Evolutionary conservation across 2,888 invertebrate species (phyloP), one percentile per base, ranked within the genome.

Genomic region (Brachycybe producta): DNA sequence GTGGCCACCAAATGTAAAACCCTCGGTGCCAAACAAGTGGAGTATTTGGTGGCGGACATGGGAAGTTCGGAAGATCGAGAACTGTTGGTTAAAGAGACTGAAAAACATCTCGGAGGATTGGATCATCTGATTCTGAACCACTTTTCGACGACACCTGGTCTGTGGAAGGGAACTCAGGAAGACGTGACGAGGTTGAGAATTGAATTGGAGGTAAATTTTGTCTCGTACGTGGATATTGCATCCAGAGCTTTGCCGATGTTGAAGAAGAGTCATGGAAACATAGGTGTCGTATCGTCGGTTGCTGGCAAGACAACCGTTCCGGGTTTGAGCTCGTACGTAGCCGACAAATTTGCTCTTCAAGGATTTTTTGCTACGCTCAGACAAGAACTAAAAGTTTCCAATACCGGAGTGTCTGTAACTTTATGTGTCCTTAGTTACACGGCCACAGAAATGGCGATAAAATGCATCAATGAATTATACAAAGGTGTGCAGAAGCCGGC

Each of bases 141-240:
- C 23, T 21, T 24, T 30, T n/a, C n/a, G n/a, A n/a, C n/a, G n/a
- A n/a, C n/a, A n/a, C n/a, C n/a, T n/a, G n/a, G n/a, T n/a, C n/a
- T n/a, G n/a, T 49, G 49, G 49, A 15, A 28, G 11, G 41, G 41
- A 11, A 45, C 19, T 28, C 24, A 41, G 7, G 28, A 24, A 17
- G 17, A 49, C 32, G 7, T 49, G 4, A 41, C 41, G 23, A 13
- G 11, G 11, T 24, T 45, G 35, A 23, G 23, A 5, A 21, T 17
- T 23, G 19, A 28, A n/a, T 7, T 63, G 7, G 59, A 61, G 24
- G 59, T 65, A 28, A 65, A 66, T 57, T 63, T 63, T 56, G 55
- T 58, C 36, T 61, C 65, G 1, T 65, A 65, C 51, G 61, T 64
- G n/a, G 59, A 64, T 52, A 57, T 65, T 23, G 57, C 65, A 2